Base-by-base conservation (phyloP, 2,113 vertebrate species). In the Pyxicephalus adspersus region DNA sequence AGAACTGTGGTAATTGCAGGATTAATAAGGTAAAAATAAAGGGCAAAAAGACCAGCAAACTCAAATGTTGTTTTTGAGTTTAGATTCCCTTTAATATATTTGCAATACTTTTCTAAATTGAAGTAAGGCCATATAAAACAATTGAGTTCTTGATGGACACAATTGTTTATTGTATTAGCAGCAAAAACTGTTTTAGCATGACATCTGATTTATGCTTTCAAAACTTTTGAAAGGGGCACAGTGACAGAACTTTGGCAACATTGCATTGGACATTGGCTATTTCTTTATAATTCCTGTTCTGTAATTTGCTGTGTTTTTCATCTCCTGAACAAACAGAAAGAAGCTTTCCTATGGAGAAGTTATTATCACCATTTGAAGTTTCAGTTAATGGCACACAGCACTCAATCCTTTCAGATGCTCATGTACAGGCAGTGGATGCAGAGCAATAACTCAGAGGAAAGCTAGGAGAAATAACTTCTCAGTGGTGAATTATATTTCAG, bases 311-410 rank as follows among this genome's bases (percentile, higher is more conserved):
- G 19, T 64, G 38, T 26, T 29, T 60, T 80, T 71, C 38, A 29
- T 29, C 64, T 38, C 23, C 64, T 38, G 76, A 78, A 78, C 64
- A 78, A 71, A 71, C 77, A 68, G 26, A 29, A 60, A 54, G 68
- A 73, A 29, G 70, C 60, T 64, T 55, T 81, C 79, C 79, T 60
- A 81, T 63, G 57, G 79, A 73, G 79, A 74, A 81, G 79, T 81
- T 81, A 81, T 81, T 81, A 81, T 81, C 68, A 74, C 60, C 54
- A 63, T 64, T 60, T 74, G 68, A 81, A 77, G 77, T 71, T 31
- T 64, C 15, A 77, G 51, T 19, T 17, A 64, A 76, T 77, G 16
- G 18, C 22, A 8, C 38, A 63, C 18, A 57, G 74, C 11, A 58
- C 65, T n/a, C 15, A 57, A 28, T 83, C 66, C 54, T 86, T 45